A percentile compares a stretch with the other conserved stretches of the same genome.
phyloP scores from a whole-genome alignment of 2,888 invertebrate genomes.

The Rhagophthalmus giganteus region DNA sequence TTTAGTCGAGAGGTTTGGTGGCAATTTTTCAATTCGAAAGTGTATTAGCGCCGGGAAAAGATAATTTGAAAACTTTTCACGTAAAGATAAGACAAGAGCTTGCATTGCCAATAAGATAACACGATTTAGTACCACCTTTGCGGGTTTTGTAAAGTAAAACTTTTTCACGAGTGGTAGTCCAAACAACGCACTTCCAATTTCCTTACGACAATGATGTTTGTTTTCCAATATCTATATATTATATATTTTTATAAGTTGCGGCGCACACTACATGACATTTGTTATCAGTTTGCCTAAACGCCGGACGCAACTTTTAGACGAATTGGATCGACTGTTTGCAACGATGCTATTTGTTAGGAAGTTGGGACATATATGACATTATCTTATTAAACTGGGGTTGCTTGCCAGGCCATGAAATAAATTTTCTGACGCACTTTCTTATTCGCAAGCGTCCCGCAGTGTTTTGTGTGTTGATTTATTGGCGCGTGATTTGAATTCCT shows the following conservation, averaged over 20 bases:
- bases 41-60: slow-evolving; percentile 28
- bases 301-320: slow-evolving; percentile 42
- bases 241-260: slow-evolving; percentile 18
- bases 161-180: slow-evolving; percentile 15
- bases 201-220: slow-evolving; percentile 22
- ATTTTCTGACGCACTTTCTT: slow-evolving; percentile 51
- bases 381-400: slow-evolving; percentile 51
- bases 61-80: slow-evolving; percentile 30
- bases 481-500: slow-evolving; percentile 51
- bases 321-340: slow-evolving; percentile 45
- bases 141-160: slow-evolving; percentile 21
- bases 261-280: slow-evolving; percentile 9
- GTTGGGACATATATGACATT: slow-evolving; percentile 48
- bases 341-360: slow-evolving; percentile 47
- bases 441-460: slow-evolving; percentile 43
- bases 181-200: slow-evolving; percentile 15
- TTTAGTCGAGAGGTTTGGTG: slow-evolving; percentile 9
- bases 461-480: slow-evolving; percentile 51
- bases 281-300: slow-evolving; percentile 28
- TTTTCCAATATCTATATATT: slow-evolving; percentile 25
- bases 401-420: slow-evolving; percentile 52
- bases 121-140: slow-evolving; percentile 29
- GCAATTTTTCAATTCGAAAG: slow-evolving; percentile 22
- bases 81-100: slow-evolving; percentile 30
- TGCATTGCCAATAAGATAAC: slow-evolving; percentile 32